Base-by-base conservation (phyloP, 2,113 vertebrate genomes). In the Pollimyrus isidori region DNA sequence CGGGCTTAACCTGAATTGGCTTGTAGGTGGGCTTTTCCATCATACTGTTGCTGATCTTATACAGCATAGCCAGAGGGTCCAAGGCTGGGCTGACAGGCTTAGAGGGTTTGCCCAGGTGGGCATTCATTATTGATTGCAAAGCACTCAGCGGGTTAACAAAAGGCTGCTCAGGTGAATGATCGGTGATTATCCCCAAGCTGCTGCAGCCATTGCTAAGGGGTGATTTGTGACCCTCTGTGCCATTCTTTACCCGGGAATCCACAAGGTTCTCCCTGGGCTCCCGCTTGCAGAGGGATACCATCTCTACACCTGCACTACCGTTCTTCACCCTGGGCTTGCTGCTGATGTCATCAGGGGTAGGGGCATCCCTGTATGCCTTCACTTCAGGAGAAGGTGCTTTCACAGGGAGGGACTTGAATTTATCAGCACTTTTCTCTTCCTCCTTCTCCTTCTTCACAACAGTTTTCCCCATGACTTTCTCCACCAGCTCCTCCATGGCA, bases 101-200 rank as follows among this genome's bases (percentile, higher is more conserved):
- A 73, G 96, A 96, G 90, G 96, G 96, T 90, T 97, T 97, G 88
- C 97, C 97, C 92, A 97, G 92, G 92, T 97, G 97, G 2, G 96
- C 96, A 91, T 97, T 97, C 97, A 97, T 97, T 93, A 97, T 97
- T 92, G 97, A 97, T 93, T 97, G 97, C 91, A 97, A 93, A 76
- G 97, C 96, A 0, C 97, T 97, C 88, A 97, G 88, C 0, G 97
- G 97, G 91, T 96, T 97, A 93, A 97, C 95, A 93, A 97, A 96
- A 91, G 96, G 95, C 86, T 95, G 95, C 91, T 97, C 97, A 0
- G 96, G 94, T 3, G 96, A 96, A 94, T 97, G 97, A 90, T 97
- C 96, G 0, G 96, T 97, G 94, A 97, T 97, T 91, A 97, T 96
- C 45, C 95, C 95, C 93, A 97, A 94, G 91, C 91, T 95, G 92